These are phyloP conservation scores for Porites australiensis DNA, from an alignment of 64 coral and sea anemone species.

Conservation along the genomic window DNA sequence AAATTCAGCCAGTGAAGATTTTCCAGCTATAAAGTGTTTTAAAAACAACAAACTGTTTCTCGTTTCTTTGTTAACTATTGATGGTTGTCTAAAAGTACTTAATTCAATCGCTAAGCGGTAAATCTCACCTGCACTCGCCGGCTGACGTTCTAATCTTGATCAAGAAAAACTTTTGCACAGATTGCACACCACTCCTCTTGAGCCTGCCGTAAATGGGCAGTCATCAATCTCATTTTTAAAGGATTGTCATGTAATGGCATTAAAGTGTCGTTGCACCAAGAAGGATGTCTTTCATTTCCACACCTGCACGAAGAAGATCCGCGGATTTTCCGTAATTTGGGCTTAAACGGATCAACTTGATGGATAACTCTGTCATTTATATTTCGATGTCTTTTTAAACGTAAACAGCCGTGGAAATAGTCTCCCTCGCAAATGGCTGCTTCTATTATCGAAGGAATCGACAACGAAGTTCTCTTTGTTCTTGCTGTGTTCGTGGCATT, in stretches of 20 bases:
- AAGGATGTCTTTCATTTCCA: background rate
- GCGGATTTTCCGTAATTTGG: background rate
- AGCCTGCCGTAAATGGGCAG: background rate
- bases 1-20: no score
- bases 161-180: no score
- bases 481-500: conserved; percentile 56
- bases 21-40: no score
- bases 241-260: background rate
- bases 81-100: no score
- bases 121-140: no score
- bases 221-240: background rate
- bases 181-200: background rate
- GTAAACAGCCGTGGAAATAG: background rate
- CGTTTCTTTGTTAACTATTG: no score
- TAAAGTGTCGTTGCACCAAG: background rate
- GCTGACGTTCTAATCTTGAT: no score
- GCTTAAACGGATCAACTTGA: background rate
- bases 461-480: conserved; percentile 76
- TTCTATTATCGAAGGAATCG: conserved; percentile 83
- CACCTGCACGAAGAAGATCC: background rate
- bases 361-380: background rate
- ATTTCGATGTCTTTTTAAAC: background rate
- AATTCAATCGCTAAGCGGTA: no score
- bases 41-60: no score
- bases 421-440: conserved; percentile 23